phyloP scores from a whole-genome alignment of 2,888 invertebrate species.

The Drosophila neotestacea region DNA sequence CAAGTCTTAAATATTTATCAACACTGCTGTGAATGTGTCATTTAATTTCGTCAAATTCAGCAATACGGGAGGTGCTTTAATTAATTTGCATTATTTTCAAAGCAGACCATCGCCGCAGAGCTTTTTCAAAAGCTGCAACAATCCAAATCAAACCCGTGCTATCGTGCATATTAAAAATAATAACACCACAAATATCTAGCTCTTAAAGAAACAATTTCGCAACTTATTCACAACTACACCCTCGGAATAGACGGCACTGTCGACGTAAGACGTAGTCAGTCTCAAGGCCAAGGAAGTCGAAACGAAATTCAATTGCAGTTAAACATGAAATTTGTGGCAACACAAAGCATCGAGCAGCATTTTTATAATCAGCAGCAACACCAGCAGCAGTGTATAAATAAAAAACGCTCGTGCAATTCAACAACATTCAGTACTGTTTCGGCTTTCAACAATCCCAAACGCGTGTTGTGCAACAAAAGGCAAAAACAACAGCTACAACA shows the following conservation, averaged over 20 bases:
- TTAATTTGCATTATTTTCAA: conserved; percentile 77
- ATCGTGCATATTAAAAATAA: conserved; percentile 24
- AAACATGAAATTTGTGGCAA: conserved; percentile 85
- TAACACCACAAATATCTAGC: conserved; percentile 12
- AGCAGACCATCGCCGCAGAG: conserved; percentile 48
- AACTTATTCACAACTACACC: conserved; percentile 34
- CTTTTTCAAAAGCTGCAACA: conserved; percentile 69
- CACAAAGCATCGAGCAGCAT: conserved; percentile 75
- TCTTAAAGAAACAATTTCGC: conserved; percentile 56
- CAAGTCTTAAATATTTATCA: neutral
- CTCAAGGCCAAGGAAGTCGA: conserved; percentile 65
- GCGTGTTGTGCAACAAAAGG: conserved; percentile 59
- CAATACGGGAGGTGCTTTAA: conserved; percentile 70
- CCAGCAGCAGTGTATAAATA: conserved; percentile 69
- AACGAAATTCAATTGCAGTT: conserved; percentile 76
- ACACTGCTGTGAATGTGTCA: conserved; percentile 52
- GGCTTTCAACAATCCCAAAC: conserved; percentile 64
- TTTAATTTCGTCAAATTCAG: conserved; percentile 70
- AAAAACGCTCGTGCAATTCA: conserved; percentile 54
- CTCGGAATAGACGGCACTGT: conserved; percentile 51
- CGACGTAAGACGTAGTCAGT: conserved; percentile 53
- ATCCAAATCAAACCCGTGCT: conserved; percentile 42
- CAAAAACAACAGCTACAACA: conserved; percentile 59
- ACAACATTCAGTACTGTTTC: conserved; percentile 64
- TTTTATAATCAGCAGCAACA: conserved; percentile 66